Conservation (phyloP, 2,113 vertebrate species). For the Ibidorhyncha struthersii region DNA sequence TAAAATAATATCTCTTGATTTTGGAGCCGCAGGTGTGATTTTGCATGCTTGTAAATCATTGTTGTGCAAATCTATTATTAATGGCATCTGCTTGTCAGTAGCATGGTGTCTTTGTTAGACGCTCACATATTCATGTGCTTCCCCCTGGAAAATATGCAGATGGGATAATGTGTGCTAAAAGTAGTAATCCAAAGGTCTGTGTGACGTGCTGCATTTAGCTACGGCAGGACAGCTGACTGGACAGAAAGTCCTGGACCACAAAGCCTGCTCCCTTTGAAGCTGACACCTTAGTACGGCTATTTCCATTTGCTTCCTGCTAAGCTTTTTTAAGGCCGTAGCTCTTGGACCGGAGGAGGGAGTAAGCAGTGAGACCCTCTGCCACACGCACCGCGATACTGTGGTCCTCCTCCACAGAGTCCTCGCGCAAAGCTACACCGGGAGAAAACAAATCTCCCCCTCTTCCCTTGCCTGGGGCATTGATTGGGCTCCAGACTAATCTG, state of each 20-base stretch:
- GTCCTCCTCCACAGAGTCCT: neutral
- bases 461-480: rapidly evolving
- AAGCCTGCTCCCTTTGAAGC: neutral
- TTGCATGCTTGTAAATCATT: neutral
- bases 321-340: neutral
- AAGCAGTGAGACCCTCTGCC: neutral
- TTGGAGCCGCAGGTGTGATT: neutral
- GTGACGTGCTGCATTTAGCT: neutral
- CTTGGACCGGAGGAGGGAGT: neutral
- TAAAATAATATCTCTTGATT: neutral
- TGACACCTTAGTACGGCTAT: neutral
- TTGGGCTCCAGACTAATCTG: neutral
- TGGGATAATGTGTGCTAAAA: neutral
- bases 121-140: neutral
- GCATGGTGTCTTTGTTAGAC: neutral
- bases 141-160: neutral
- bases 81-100: neutral
- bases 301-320: neutral
- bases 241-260: neutral
- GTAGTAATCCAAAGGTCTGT: neutral
- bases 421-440: neutral
- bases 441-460: neutral
- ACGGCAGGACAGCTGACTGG: neutral
- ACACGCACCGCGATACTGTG: rapidly evolving
- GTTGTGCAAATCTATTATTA: neutral